A percentile compares a stretch with the other conserved stretches of the same genome.
phyloP scores from a whole-genome alignment of 2,888 invertebrate species.

The Galerucella pusilla region DNA sequence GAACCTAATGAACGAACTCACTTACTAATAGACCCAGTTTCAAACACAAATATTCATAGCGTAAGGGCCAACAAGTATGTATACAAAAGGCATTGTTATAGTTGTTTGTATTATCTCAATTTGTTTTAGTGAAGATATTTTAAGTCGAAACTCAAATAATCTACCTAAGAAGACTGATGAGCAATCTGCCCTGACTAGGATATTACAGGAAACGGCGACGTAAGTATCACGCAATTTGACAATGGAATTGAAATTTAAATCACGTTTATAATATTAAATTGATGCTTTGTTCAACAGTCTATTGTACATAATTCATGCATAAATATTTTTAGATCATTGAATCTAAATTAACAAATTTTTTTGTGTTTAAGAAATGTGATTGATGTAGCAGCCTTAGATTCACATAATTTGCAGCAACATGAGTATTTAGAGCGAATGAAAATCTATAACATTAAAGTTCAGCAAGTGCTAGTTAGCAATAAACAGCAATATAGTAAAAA shows the following conservation, averaged over 20 bases:
- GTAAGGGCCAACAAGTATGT: constrained; percentile 71
- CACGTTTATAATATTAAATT: not conserved
- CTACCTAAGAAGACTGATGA: constrained; percentile 86
- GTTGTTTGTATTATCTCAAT: constrained; percentile 2
- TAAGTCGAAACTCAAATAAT: constrained; percentile 72
- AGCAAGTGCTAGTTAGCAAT: constrained; percentile 67
- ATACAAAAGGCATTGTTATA: constrained; percentile 41
- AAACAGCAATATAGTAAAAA: constrained; percentile 61
- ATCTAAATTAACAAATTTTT: constrained; percentile 15
- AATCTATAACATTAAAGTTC: constrained; percentile 72
- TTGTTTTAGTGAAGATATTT: constrained; percentile 72
- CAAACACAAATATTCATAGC: constrained; percentile 74
- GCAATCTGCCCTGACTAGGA: constrained; percentile 89
- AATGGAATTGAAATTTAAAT: not conserved
- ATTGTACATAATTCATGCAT: not conserved
- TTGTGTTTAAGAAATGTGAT: constrained; percentile 81
- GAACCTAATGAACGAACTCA: constrained; percentile 82
- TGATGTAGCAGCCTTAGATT: constrained; percentile 91
- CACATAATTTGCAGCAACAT: constrained; percentile 88
- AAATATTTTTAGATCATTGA: no score
- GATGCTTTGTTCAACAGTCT: not conserved
- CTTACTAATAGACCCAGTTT: constrained; percentile 80
- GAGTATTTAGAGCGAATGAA: constrained; percentile 87
- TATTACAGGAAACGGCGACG: constrained; percentile 92
- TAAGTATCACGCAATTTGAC: constrained; percentile 66